Evolutionary conservation across 2,113 vertebrate genomes (phyloP), one percentile per base, ranked within the genome.

Genomic region (Struthidea cinerea): DNA sequence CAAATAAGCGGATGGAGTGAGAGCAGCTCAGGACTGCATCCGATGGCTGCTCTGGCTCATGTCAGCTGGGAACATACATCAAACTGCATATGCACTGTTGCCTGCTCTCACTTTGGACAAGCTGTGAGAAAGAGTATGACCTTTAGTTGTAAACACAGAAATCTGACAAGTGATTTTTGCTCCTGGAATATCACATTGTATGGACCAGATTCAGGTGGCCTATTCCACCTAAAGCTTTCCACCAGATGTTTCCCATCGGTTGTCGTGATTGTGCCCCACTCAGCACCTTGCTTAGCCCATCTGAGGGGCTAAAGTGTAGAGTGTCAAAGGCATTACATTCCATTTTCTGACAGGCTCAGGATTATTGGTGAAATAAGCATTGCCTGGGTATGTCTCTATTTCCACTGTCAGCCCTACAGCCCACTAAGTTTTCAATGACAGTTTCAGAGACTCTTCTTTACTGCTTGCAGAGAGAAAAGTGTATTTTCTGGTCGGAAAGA

Each of bases 131-230:
- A 15, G 52, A 86, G 39, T 71, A 55, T 52, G 87, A 91, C 71
- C 86, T 71, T 63, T 75, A 84, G 63, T 30, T 93, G 75, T 96
- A 93, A 96, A 94, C 75, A 94, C 76, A 91, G 84, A 92, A 93
- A 74, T 71, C 85, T 86, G 65, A 42, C 76, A 68, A 87, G 52
- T 49, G 37, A 44, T 90, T 95, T 91, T 91, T 94, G 75, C 85
- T 95, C 16, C 82, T 78, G 92, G 78, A 91, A 90, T 88, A 95
- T 74, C 57, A 32, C 20, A 61, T 11, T 35, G 30, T 63, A 42
- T 32, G 73, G 80, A 71, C 76, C 35, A 71, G n/a, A 59, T 39
- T 90, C 71, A 84, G 89, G 80, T 84, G 42, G 30, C 23, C 28
- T 60, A 1, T 75, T 89, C 64, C 33, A 77, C 50, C 4, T 17